phyloP scores from a whole-genome alignment of 92 coral and sea anemone genomes.

The Metridium senile region DNA sequence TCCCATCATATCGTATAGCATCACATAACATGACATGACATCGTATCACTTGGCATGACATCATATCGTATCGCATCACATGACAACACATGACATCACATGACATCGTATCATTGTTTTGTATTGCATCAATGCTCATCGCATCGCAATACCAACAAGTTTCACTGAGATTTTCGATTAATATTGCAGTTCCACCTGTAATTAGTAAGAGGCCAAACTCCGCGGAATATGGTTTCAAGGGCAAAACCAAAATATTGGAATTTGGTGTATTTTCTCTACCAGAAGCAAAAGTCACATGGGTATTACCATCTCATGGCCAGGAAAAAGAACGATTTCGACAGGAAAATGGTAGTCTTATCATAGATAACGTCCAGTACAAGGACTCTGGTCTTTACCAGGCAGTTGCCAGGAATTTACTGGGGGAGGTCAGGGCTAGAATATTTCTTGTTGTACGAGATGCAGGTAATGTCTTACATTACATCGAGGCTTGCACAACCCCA shows the following conservation, averaged over 20 bases:
- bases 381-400: slow-evolving; percentile 35
- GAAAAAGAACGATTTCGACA: slow-evolving; percentile 7
- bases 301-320: not conserved
- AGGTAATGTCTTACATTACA: not conserved
- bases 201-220: slow-evolving; percentile 14
- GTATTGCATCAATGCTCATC: too few species aligned
- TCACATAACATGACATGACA: too few species aligned
- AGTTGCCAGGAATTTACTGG: slow-evolving; percentile 32
- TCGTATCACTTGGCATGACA: too few species aligned
- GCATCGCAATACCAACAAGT: too few species aligned
- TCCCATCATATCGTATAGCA: too few species aligned
- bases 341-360: slow-evolving; percentile 16
- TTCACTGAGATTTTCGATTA: too few species aligned
- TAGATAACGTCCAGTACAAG: slow-evolving; percentile 5
- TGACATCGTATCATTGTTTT: too few species aligned
- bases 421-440: slow-evolving; percentile 9
- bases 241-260: slow-evolving; percentile 10
- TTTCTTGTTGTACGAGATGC: slow-evolving; percentile 12
- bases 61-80: too few species aligned
- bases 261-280: slow-evolving; percentile 23
- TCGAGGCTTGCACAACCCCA: too few species aligned
- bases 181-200: slow-evolving; percentile 33
- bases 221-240: slow-evolving; percentile 16
- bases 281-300: slow-evolving; percentile 13
- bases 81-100: too few species aligned